Evolutionary conservation across 2,113 vertebrate genomes (phyloP), one percentile per base, ranked within the genome.

Genomic region (Dendrocopos noguchii): DNA sequence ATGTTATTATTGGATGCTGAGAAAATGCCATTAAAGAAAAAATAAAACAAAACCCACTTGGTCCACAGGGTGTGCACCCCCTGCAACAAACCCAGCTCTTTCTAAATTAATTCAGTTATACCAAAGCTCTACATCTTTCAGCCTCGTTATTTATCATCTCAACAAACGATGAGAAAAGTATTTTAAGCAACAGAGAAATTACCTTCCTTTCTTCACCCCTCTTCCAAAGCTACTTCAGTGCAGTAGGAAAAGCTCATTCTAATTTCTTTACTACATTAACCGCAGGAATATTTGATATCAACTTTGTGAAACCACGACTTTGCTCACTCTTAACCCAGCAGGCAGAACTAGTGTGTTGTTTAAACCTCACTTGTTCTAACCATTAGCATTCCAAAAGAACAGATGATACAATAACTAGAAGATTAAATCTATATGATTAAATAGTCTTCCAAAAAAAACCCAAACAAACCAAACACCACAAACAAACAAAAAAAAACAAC

Each of bases 11-110:
- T 4, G 4, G 84, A 94, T 95, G 90, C 78, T 82, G 95, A 96
- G 94, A 95, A 98, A 98, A 96, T 96, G 91, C 96, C 97, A 97
- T 96, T 93, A 94, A 91, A 91, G 56, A 34, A 66, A 92, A 71
- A 82, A 97, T 57, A 67, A 13, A 12, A 18, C 6, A 14, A 39
- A 31, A 57, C 9, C 29, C 59, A 61, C 53, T 84, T 63, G 75
- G 59, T 79, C 90, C 78, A 91, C 74, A 95, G 78, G 74, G 27
- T 86, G 17, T 0, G 0, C 6, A 4, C 11, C 81, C 88, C 47
- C 27, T 78, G 4, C 39, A 52, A 93, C 25, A 85, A 44, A 50
- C 36, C 76, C 6, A 50, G 28, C 60, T 94, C 60, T 61, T 89
- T 65, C 28, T 84, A 97, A 97, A 96, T 91, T 93, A 95, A 93